Evolutionary conservation across 2,888 invertebrate genomes (phyloP), one percentile per base, ranked within the genome.

Genomic region (Hyles lineata): DNA sequence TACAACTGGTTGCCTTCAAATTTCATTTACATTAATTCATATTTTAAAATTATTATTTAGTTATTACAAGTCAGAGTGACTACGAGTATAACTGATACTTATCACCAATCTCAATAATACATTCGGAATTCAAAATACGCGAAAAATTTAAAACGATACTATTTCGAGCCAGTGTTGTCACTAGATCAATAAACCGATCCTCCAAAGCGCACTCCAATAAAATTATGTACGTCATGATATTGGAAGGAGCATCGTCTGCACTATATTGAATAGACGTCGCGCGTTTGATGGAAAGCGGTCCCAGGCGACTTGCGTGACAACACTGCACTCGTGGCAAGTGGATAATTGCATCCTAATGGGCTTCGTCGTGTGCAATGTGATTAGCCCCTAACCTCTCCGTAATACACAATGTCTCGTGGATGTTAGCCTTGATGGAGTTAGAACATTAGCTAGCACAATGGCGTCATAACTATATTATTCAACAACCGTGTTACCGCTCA

Each of bases 281-380:
- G 21, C 63, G 43, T 35, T 23, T 63, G 43, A 63, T 21, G 21
- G 61, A 76, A 80, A 80, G 73, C 77, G 80, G 75, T 80, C 81
- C 83, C 80, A 74, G 76, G 76, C 69, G 83, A 72, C 69, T 78
- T 72, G 73, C 74, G 78, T 77, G 80, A 74, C 76, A 74, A 73
- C 74, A 75, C 75, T 76, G 78, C 73, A 72, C 50, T 76, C 74
- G 80, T 77, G 79, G 76, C 79, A 78, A 82, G 77, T 80, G 80
- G 78, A 78, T 83, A 83, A 83, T 83, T 81, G 79, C 78, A 77
- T 76, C 79, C 70, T 82, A 81, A 82, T 80, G 75, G 79, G 76
- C 76, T 76, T 77, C 76, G 75, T 77, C 78, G 77, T 69, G 76
- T 75, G 62, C 81, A 82, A 85, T 81, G 77, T 78, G 81, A 85